Conservation (phyloP, 2,888 invertebrate genomes). For the Anoncus sp. region DNA sequence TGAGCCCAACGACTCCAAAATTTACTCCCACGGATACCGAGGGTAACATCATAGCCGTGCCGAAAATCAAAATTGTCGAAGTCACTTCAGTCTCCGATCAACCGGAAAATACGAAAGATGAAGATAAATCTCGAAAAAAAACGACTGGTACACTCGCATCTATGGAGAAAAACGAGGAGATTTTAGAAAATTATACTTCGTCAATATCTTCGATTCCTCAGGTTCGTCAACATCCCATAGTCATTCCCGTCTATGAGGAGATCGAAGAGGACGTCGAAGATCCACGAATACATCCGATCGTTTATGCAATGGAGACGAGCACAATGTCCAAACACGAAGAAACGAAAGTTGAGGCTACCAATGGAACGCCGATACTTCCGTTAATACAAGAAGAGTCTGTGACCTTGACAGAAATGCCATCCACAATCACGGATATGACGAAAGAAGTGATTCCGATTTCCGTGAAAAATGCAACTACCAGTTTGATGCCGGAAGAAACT, state of each 20-base stretch:
- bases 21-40: slow-evolving; percentile 50
- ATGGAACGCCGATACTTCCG: slow-evolving; percentile 19
- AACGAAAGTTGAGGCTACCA: neutral
- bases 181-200: slow-evolving; percentile 12
- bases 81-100: slow-evolving; percentile 60
- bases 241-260: slow-evolving; percentile 80
- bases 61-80: slow-evolving; percentile 67
- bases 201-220: slow-evolving; percentile 29
- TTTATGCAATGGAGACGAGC: slow-evolving; percentile 39
- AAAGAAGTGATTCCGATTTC: neutral
- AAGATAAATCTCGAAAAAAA: slow-evolving; percentile 30
- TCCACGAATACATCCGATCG: slow-evolving; percentile 59
- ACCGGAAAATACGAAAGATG: slow-evolving; percentile 42
- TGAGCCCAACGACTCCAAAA: slow-evolving; percentile 40
- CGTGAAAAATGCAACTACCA: neutral
- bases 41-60: slow-evolving; percentile 59
- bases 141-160: slow-evolving; percentile 23
- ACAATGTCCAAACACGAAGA: neutral
- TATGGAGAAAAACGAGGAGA: neutral
- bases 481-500: slow-evolving; percentile 3
- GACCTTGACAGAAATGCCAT: slow-evolving; percentile 2
- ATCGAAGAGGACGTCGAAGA: slow-evolving; percentile 69
- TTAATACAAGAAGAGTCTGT: slow-evolving; percentile 2
- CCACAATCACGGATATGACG: neutral
- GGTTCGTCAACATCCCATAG: slow-evolving; percentile 66